Percentiles rank a stretch among this genome's conserved stretches.
Conservation (phyloP, 53 echinoderm and acorn worm genomes). For the Crossaster papposus region DNA sequence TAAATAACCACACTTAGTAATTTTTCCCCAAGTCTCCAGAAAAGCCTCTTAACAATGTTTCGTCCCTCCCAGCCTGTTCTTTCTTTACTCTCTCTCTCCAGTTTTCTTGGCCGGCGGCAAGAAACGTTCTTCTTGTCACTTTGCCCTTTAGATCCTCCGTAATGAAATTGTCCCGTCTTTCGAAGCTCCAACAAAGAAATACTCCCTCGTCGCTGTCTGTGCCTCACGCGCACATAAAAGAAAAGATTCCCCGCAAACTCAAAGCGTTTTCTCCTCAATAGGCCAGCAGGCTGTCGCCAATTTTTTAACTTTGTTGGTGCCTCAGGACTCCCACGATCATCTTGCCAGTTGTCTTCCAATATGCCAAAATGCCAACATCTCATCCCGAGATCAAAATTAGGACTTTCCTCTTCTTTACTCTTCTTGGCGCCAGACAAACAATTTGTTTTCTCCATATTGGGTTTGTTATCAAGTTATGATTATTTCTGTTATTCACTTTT, state of each 20-base stretch:
- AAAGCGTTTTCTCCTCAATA: background rate
- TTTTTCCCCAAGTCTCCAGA: too few relatives aligned
- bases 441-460: background rate
- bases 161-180: constrained; percentile 49
- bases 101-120: background rate
- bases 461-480: background rate
- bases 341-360: background rate
- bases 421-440: background rate
- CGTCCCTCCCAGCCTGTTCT: background rate
- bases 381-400: background rate
- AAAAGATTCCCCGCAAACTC: background rate
- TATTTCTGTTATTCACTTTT: background rate
- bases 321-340: background rate
- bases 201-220: background rate
- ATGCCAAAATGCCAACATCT: background rate
- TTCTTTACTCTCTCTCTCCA: background rate
- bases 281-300: background rate
- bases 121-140: background rate
- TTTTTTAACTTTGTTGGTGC: background rate
- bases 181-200: constrained; percentile 28
- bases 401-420: background rate
- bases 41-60: constrained; percentile 4
- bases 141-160: constrained; percentile 5
- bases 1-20: too few relatives aligned
- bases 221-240: background rate